Conservation (phyloP, 2,113 vertebrate species). For the Damaliscus lunatus region DNA sequence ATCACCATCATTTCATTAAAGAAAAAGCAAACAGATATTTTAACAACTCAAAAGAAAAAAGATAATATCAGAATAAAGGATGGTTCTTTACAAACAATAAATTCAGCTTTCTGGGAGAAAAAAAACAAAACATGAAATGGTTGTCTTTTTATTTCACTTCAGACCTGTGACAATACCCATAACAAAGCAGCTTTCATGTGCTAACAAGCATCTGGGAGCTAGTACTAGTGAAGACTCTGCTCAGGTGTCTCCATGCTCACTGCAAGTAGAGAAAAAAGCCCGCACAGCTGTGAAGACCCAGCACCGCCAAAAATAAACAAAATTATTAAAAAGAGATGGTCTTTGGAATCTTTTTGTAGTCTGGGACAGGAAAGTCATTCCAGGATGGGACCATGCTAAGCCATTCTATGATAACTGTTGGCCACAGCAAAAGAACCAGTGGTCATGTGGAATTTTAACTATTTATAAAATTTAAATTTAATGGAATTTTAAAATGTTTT, state of each 20-base stretch:
- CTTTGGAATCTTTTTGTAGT: not conserved
- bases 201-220: not conserved
- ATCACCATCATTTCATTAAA: conserved; percentile 8
- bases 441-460: not conserved
- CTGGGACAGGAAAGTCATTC: not conserved
- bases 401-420: not conserved
- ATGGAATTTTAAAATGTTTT: not conserved
- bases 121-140: not conserved
- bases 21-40: not conserved
- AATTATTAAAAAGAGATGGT: not conserved
- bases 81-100: not conserved
- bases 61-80: not conserved
- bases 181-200: not conserved
- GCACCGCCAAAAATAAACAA: not conserved
- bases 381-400: not conserved
- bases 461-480: not conserved
- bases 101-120: not conserved
- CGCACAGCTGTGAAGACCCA: not conserved
- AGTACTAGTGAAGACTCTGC: not conserved
- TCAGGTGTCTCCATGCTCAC: not conserved
- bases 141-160: not conserved
- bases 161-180: not conserved
- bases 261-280: not conserved
- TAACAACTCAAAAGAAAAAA: not conserved
- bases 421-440: not conserved